Base-by-base conservation (phyloP, 2,797 vertebrate genomes). In the Gymnopithys bicolor region DNA sequence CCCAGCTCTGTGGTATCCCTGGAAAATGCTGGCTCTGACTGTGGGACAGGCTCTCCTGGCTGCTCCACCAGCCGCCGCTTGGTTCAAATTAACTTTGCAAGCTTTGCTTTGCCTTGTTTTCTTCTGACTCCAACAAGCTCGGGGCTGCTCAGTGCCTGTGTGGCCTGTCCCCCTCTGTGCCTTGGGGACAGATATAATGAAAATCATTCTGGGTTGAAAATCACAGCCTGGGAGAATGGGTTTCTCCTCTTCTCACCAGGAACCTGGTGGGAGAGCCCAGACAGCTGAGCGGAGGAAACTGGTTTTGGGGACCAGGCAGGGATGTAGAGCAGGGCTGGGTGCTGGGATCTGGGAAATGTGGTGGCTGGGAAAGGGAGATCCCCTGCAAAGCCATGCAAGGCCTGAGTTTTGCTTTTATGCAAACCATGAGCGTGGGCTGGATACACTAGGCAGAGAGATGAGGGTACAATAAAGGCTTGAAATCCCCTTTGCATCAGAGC, bases 81-180 rank as follows among this genome's bases (percentile, higher is more conserved):
- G 95, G 71, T 96, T 95, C 70, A n/a, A 90, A 95, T 96, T 93
- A 95, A 66, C 86, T 84, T 91, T 27, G 84, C 30, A 32, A 79
- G 77, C 62, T 45, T 63, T 32, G 59, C 71, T 93, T 80, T 81
- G 84, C 35, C 67, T 91, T 60, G 3, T 89, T 93, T 84, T 93
- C 80, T 92, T 93, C 85, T 82, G 74, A 37, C 60, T 96, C 86
- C 89, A 92, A 73, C 70, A 85, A 52, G 76, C 92, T 93, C 77
- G 0, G 2, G 93, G 93, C 93, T 93, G 93, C 94, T 95, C 77
- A 87, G 92, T 0, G 83, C 88, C 90, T 89, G 93, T 96, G 96
- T 96, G 96, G 90, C 90, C 90, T 67, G 84, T 75, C 79, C 68
- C 69, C 23, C 56, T 53, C 90, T 0, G 59, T 0, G 56, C 84